phyloP scores from a whole-genome alignment of 2,888 invertebrate species.

The Dasypolia templi region DNA sequence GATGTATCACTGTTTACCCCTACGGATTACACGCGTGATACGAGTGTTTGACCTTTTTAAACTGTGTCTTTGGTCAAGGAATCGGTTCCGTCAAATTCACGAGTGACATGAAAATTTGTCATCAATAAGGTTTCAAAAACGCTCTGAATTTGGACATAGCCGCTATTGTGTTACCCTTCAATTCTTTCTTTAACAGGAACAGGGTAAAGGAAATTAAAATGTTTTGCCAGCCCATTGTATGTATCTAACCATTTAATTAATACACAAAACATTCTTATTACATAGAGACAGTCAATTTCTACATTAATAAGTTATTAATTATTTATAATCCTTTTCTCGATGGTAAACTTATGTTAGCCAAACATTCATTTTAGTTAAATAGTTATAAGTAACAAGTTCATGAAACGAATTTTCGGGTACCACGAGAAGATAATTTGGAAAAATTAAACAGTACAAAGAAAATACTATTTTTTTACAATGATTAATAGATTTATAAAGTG shows the following conservation, averaged over 20 bases:
- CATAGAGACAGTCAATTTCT: slow-evolving; percentile 81
- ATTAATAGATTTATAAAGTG: slow-evolving; percentile 37
- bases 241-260: slow-evolving; percentile 83
- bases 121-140: no score
- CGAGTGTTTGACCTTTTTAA: no score
- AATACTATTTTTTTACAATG: slow-evolving; percentile 15
- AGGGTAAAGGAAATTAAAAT: slow-evolving; percentile 65
- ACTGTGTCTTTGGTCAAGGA: no score
- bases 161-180: no score
- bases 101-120: no score
- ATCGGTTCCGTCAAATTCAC: no score
- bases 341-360: slow-evolving; percentile 86
- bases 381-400: slow-evolving; percentile 42
- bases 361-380: slow-evolving; percentile 54
- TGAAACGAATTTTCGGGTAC: slow-evolving; percentile 64
- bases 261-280: slow-evolving; percentile 80
- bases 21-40: no score
- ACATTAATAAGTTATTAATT: slow-evolving; percentile 70
- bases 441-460: neutral
- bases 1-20: no score
- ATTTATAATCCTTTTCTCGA: slow-evolving; percentile 73
- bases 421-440: slow-evolving; percentile 50
- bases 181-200: neutral
- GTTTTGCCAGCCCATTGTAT: slow-evolving; percentile 70
- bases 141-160: no score